Percentiles rank a stretch among this genome's conserved stretches.
Conservation (phyloP, 2,113 vertebrate species). For the Anolis carolinensis region DNA sequence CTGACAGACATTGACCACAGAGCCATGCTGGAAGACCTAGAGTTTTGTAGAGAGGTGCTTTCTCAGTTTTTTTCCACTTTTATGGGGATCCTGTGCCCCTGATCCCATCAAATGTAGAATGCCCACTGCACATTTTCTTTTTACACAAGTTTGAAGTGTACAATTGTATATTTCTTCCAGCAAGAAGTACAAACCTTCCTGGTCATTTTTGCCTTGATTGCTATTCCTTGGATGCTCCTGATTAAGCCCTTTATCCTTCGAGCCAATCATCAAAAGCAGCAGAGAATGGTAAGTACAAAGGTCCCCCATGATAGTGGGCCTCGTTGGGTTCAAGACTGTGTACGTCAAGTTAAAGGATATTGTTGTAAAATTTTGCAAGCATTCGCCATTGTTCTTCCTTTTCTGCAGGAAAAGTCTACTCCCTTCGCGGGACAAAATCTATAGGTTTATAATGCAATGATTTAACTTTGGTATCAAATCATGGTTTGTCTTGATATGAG, state of each 20-base stretch:
- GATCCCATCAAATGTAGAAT: too few species aligned
- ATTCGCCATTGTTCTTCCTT: background rate
- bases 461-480: too few species aligned
- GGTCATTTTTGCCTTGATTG: conserved; percentile 80
- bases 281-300: conserved; percentile 64
- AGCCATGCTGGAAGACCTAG: too few species aligned
- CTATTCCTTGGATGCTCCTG: conserved; percentile 85
- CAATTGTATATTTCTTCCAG: conserved; percentile 56
- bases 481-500: too few species aligned
- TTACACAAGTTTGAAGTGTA: background rate
- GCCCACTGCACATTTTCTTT: background rate
- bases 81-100: too few species aligned
- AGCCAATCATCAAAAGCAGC: conserved; percentile 72
- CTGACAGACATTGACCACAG: too few species aligned
- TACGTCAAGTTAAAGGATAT: background rate
- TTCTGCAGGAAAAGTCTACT: background rate
- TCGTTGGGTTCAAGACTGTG: background rate
- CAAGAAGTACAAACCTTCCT: conserved; percentile 81
- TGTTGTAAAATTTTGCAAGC: background rate
- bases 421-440: background rate
- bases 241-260: conserved; percentile 82
- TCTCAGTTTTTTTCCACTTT: too few species aligned
- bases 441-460: background rate
- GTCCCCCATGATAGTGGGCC: background rate
- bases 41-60: too few species aligned